phyloP scores from a whole-genome alignment of 2,113 vertebrate species.

The Bufo bufo region DNA sequence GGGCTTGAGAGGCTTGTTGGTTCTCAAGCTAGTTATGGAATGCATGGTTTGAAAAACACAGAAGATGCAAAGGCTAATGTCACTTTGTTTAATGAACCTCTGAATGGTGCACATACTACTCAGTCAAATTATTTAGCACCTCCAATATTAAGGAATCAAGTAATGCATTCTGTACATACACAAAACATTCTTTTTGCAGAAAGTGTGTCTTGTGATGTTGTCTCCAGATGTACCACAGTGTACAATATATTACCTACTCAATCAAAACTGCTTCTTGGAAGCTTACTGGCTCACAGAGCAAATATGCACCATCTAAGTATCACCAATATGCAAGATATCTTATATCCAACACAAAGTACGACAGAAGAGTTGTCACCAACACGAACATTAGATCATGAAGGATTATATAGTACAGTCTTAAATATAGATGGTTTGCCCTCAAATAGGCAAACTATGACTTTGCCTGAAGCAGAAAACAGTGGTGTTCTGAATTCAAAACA shows the following conservation, averaged over 20 bases:
- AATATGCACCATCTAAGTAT: constrained; percentile 20
- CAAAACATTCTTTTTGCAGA: not conserved
- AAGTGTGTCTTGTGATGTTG: constrained; percentile 55
- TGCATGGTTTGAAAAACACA: constrained; percentile 54
- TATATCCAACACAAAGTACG: constrained; percentile 58
- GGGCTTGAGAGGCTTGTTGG: constrained; percentile 38
- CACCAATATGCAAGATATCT: constrained; percentile 54
- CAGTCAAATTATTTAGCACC: constrained; percentile 50
- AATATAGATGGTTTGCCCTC: not conserved
- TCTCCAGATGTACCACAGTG: constrained; percentile 25
- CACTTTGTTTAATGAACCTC: constrained; percentile 45
- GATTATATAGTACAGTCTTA: constrained; percentile 16
- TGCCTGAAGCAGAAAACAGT: constrained; percentile 38
- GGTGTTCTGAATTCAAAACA: not conserved
- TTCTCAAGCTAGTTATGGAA: constrained; percentile 8
- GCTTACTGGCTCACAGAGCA: constrained; percentile 38
- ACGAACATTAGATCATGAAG: constrained; percentile 33
- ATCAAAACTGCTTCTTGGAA: not conserved
- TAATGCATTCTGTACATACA: constrained; percentile 53
- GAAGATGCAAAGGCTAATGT: constrained; percentile 52
- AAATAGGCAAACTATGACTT: constrained; percentile 42
- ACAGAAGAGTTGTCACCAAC: constrained; percentile 48
- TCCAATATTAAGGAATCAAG: constrained; percentile 42
- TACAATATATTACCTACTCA: constrained; percentile 48
- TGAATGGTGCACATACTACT: constrained; percentile 34